phyloP scores from a whole-genome alignment of 2,888 invertebrate genomes.

The Baronia brevicornis region DNA sequence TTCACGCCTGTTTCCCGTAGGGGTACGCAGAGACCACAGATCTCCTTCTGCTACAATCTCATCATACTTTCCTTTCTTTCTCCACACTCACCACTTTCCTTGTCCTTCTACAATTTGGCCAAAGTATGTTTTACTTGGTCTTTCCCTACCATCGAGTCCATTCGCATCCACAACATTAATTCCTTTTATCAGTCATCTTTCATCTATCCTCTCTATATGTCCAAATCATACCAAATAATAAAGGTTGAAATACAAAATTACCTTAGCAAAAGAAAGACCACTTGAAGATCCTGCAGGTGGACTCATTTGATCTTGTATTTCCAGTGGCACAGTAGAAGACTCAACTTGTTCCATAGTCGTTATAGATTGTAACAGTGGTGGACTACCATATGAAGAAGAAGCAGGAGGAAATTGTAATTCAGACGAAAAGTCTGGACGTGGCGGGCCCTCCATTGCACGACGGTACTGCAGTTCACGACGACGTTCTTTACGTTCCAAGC shows the following conservation, averaged over 20 bases:
- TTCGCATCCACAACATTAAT: too few species aligned
- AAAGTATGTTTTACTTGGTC: too few species aligned
- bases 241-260: slow-evolving; percentile 22
- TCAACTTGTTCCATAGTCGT: slow-evolving; percentile 22
- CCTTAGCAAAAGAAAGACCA: slow-evolving; percentile 69
- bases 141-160: too few species aligned
- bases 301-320: slow-evolving; percentile 9
- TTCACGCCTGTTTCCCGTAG: too few species aligned
- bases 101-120: too few species aligned
- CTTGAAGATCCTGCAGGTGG: slow-evolving; percentile 33
- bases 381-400: slow-evolving; percentile 29
- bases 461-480: slow-evolving; percentile 85
- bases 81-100: too few species aligned
- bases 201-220: too few species aligned
- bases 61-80: too few species aligned
- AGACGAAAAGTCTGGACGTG: slow-evolving; percentile 77
- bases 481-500: slow-evolving; percentile 84
- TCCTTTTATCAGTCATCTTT: too few species aligned
- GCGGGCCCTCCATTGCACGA: slow-evolving; percentile 82
- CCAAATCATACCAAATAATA: too few species aligned
- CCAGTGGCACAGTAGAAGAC: not conserved
- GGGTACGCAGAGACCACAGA: too few species aligned
- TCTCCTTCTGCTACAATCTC: too few species aligned
- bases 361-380: slow-evolving; percentile 23
- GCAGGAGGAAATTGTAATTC: slow-evolving; percentile 56